These are phyloP conservation scores for Poecilia velifera DNA, from an alignment of 2,797 vertebrate species.

Conservation along the genomic window DNA sequence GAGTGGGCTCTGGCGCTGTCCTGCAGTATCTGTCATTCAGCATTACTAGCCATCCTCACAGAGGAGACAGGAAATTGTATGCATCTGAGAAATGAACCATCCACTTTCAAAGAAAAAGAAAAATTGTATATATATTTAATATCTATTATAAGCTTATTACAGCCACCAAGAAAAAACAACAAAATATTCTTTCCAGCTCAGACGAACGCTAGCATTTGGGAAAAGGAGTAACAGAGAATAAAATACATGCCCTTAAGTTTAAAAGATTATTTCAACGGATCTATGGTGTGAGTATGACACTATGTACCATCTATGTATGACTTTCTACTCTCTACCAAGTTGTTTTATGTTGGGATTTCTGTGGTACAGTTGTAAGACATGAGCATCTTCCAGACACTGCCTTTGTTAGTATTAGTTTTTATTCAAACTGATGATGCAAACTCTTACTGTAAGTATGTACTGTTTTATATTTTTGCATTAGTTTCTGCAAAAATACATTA, in stretches of 20 bases:
- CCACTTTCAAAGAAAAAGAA: conserved; percentile 74
- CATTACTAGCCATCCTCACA: conserved; percentile 72
- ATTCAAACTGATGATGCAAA: background rate
- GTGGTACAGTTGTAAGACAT: background rate
- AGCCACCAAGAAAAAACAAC: conserved; percentile 43
- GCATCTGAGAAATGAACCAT: conserved; percentile 73
- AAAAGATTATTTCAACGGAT: conserved; percentile 71
- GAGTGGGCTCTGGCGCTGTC: conserved; percentile 67
- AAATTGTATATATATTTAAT: background rate
- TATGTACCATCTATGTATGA: conserved; percentile 54
- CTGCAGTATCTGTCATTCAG: conserved; percentile 80
- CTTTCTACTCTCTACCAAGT: conserved; percentile 39
- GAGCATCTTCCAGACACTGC: background rate
- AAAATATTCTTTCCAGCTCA: conserved; percentile 48
- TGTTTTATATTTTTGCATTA: background rate
- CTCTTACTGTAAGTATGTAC: background rate
- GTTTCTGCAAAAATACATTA: background rate
- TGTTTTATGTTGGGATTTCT: background rate
- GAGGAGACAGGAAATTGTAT: conserved; percentile 77
- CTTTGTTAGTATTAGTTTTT: background rate
- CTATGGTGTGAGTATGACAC: conserved; percentile 43
- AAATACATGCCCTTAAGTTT: conserved; percentile 80
- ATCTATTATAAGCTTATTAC: conserved; percentile 83
- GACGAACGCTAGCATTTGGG: conserved; percentile 62
- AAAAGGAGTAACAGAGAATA: conserved; percentile 65